A percentile compares a stretch with the other conserved stretches of the same genome.
Evolutionary conservation across 2,888 invertebrate genomes (phyloP).

Genomic region (Macrosoma leucophasiata): DNA sequence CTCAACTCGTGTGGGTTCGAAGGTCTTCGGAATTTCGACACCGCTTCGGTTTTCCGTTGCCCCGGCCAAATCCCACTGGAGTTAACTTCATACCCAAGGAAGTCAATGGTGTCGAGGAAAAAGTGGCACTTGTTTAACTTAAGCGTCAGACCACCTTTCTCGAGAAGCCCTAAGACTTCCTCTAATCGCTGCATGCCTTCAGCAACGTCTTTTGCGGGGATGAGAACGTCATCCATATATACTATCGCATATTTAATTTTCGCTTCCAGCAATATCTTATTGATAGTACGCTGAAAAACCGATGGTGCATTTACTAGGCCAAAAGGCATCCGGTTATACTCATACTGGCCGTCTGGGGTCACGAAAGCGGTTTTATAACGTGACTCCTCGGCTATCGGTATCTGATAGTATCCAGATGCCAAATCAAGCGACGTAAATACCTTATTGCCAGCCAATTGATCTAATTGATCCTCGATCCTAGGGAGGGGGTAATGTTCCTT

Average conservation of each 20-base stretch:
- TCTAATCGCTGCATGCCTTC: conserved; percentile 13
- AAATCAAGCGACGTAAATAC: conserved; percentile 21
- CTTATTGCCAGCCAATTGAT: conserved; percentile 13
- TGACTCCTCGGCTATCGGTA: conserved; percentile 31
- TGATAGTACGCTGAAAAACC: conserved; percentile 38
- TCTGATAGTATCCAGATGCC: conserved; percentile 24
- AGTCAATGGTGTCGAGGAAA: conserved; percentile 25
- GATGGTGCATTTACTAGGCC: conserved; percentile 42
- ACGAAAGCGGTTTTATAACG: conserved; percentile 39
- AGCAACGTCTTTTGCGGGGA: conserved; percentile 12
- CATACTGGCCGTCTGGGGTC: conserved; percentile 40
- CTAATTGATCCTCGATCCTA: conserved; percentile 22
- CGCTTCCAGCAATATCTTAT: conserved; percentile 25
- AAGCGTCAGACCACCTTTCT: conserved; percentile 22
- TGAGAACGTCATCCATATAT: conserved; percentile 23
- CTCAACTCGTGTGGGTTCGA: not conserved
- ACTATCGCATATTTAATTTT: conserved; percentile 17
- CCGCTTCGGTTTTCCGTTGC: conserved; percentile 23
- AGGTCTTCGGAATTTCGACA: not conserved
- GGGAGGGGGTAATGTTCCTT: conserved; percentile 27
- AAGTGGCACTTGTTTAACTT: conserved; percentile 29
- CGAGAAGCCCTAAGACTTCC: conserved; percentile 20
- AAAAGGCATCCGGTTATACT: conserved; percentile 42
- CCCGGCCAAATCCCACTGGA: conserved; percentile 25
- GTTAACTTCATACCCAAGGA: conserved; percentile 27